Conservation (phyloP, 1,140 invertebrate species). For the Agrilus planipennis region DNA sequence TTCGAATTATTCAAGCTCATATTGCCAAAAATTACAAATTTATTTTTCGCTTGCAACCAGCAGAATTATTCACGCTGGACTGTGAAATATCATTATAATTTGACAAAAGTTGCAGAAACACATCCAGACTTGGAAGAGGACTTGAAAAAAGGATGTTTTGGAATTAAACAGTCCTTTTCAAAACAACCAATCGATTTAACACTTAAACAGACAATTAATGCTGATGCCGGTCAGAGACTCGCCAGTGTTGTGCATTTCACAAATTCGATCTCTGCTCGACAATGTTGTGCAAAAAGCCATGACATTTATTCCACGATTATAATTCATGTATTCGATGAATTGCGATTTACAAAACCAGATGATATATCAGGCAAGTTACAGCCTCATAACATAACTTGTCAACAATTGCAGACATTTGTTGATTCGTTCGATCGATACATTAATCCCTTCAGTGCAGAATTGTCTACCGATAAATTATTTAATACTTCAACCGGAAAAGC, state of each 20-base stretch:
- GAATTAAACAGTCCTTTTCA: conserved; percentile 2
- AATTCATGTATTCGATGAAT: conserved; percentile 8
- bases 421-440: conserved; percentile 10
- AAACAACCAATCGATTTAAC: conserved; percentile 4
- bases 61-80: conserved; percentile 18
- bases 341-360: neutral
- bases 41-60: conserved; percentile 19
- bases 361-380: neutral
- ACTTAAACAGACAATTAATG: conserved; percentile 8
- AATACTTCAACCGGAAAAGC: conserved; percentile 22
- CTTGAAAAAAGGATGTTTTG: conserved; percentile 15
- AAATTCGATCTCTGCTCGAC: conserved; percentile 7
- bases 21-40: conserved; percentile 15
- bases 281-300: conserved; percentile 16
- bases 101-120: conserved; percentile 18
- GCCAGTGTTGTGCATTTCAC: conserved; percentile 15
- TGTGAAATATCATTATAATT: conserved; percentile 16
- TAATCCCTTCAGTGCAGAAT: conserved; percentile 13
- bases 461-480: conserved; percentile 10
- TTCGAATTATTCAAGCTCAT: conserved; percentile 16
- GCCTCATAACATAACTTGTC: neutral
- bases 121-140: conserved; percentile 18
- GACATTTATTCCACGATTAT: conserved; percentile 16
- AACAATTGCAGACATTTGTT: conserved; percentile 10
- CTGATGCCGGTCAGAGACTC: conserved; percentile 11